These are phyloP conservation scores for Eclectus roratus DNA, from an alignment of 2,113 vertebrate genomes.

Conservation along the genomic window DNA sequence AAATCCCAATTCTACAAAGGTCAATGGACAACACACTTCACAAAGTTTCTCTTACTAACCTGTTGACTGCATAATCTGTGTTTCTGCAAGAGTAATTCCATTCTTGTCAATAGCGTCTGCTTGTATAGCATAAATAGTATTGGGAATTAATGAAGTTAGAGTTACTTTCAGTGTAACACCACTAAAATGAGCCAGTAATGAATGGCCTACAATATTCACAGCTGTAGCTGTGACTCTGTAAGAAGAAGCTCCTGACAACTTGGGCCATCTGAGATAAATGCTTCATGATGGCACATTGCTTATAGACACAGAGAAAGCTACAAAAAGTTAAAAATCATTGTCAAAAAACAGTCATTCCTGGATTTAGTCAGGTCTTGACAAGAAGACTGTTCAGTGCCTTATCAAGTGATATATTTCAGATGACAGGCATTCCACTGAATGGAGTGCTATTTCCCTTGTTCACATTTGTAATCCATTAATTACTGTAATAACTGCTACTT, in stretches of 20 bases:
- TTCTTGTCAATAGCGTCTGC: slow-evolving; percentile 79
- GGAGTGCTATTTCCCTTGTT: not conserved
- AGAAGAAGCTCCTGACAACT: slow-evolving; percentile 67
- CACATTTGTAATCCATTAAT: not conserved
- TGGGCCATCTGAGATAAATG: slow-evolving; percentile 73
- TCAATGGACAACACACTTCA: not conserved
- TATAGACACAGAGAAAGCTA: slow-evolving; percentile 68
- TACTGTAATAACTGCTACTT: not conserved
- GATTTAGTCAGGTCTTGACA: not conserved
- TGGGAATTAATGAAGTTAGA: slow-evolving; percentile 75
- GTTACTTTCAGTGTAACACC: slow-evolving; percentile 73
- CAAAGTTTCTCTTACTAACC: slow-evolving; percentile 52
- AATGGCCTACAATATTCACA: slow-evolving; percentile 47
- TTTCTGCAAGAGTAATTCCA: slow-evolving; percentile 66
- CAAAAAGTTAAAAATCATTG: not conserved
- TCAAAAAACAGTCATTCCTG: not conserved
- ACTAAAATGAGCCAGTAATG: slow-evolving; percentile 69
- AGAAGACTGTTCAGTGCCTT: not conserved
- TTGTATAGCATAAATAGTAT: slow-evolving; percentile 72
- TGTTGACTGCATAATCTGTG: slow-evolving; percentile 63
- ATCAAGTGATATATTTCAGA: not conserved
- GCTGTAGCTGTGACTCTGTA: slow-evolving; percentile 78
- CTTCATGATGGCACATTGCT: slow-evolving; percentile 78
- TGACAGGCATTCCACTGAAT: not conserved
- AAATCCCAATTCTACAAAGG: not conserved